These are phyloP conservation scores for Psettodes erumei DNA, from an alignment of 2,113 vertebrate species.

Conservation along the genomic window DNA sequence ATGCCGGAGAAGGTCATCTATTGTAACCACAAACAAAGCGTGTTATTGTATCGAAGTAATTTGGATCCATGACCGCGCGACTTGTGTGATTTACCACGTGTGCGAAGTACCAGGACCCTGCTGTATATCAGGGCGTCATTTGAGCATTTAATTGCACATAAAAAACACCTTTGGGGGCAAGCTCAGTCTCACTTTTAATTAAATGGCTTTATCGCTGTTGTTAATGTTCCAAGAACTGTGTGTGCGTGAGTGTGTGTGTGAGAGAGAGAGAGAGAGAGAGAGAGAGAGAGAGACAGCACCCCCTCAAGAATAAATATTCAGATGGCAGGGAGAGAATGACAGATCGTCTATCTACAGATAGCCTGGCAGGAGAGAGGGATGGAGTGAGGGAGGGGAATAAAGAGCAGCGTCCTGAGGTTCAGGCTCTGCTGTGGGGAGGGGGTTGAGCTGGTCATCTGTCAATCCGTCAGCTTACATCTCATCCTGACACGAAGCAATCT, in stretches of 20 bases:
- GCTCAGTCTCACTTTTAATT: constrained; percentile 68
- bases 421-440: constrained; percentile 46
- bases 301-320: constrained; percentile 77
- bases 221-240: constrained; percentile 46
- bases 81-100: constrained; percentile 27
- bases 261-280: constrained; percentile 10
- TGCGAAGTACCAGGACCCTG: constrained; percentile 13
- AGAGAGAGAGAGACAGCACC: constrained; percentile 4
- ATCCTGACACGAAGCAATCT: constrained; percentile 58
- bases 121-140: constrained; percentile 52
- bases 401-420: constrained; percentile 45
- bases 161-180: constrained; percentile 55
- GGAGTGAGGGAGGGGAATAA: not conserved
- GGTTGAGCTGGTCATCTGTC: constrained; percentile 69
- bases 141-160: constrained; percentile 65
- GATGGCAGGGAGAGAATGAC: constrained; percentile 62
- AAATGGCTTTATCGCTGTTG: constrained; percentile 71
- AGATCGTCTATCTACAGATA: constrained; percentile 58
- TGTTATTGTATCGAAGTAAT: constrained; percentile 3
- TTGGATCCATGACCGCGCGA: not conserved
- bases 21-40: not conserved
- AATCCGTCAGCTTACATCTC: constrained; percentile 65
- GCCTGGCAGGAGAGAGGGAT: constrained; percentile 49
- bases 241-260: constrained; percentile 17
- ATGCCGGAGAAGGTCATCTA: not conserved